These are phyloP conservation scores for Chaetophractus vellerosus DNA, from an alignment of 2,797 vertebrate genomes.

Conservation along the genomic window DNA sequence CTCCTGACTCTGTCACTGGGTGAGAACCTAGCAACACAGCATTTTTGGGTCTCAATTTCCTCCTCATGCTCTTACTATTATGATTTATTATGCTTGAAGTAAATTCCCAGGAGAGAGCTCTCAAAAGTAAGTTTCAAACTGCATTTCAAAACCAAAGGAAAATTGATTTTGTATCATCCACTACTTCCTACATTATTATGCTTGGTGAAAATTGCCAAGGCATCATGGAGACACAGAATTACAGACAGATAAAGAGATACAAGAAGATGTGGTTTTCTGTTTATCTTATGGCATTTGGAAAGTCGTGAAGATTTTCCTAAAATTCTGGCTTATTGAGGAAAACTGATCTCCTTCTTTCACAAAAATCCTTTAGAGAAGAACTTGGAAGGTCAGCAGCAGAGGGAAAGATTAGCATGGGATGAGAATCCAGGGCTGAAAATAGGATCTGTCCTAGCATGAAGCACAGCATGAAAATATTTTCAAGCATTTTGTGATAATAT, in stretches of 20 bases:
- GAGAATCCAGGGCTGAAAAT: neutral
- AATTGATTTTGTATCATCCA: slow-evolving; percentile 7
- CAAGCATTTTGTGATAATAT: neutral
- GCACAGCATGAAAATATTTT: neutral
- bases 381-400: neutral
- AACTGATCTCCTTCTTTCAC: neutral
- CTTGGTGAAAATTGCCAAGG: neutral
- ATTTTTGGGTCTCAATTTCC: slow-evolving; percentile 10
- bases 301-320: neutral
- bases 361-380: slow-evolving; percentile 9
- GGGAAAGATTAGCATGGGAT: neutral
- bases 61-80: neutral
- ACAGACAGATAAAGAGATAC: neutral
- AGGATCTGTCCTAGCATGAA: neutral
- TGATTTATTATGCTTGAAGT: slow-evolving; percentile 53
- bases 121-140: slow-evolving; percentile 54
- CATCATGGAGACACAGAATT: neutral
- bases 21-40: neutral
- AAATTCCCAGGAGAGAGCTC: slow-evolving; percentile 27
- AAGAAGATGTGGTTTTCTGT: neutral
- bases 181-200: neutral
- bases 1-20: neutral
- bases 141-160: slow-evolving; percentile 62
- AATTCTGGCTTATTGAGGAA: neutral
- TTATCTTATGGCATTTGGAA: neutral